These are phyloP conservation scores for Menidia beryllina DNA, from an alignment of 2,113 vertebrate genomes.

Conservation along the genomic window DNA sequence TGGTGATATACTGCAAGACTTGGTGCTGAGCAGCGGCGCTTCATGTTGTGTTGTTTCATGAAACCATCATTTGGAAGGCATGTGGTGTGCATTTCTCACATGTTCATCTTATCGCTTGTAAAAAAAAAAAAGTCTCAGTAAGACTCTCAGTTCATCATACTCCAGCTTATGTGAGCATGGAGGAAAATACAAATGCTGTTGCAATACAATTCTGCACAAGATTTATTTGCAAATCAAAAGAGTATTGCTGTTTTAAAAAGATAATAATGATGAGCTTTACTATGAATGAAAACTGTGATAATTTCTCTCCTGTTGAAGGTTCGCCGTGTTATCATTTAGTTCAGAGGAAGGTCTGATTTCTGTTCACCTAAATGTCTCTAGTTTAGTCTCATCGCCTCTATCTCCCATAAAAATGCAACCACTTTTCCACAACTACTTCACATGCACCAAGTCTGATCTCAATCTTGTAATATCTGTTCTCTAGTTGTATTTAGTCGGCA, in stretches of 20 bases:
- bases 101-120: no score
- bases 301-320: conserved; percentile 4
- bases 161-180: not conserved
- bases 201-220: conserved; percentile 5
- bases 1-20: conserved; percentile 1
- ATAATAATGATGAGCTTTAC: not conserved
- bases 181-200: not conserved
- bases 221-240: not conserved
- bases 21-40: conserved; percentile 2
- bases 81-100: no score
- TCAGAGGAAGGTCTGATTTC: not conserved
- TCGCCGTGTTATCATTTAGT: not conserved
- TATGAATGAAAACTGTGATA: not conserved
- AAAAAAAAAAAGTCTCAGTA: conserved; percentile 14
- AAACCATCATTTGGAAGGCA: conserved; percentile 36
- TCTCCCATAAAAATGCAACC: not conserved
- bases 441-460: no score
- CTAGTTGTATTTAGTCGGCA: no score
- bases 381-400: not conserved
- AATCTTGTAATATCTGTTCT: no score
- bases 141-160: not conserved
- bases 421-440: no score
- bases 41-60: conserved; percentile 37
- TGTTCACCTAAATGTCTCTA: not conserved
- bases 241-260: not conserved